A percentile compares a stretch with the other conserved stretches of the same genome.
Conservation (phyloP, 1,140 invertebrate genomes). For the Globodera rostochiensis region DNA sequence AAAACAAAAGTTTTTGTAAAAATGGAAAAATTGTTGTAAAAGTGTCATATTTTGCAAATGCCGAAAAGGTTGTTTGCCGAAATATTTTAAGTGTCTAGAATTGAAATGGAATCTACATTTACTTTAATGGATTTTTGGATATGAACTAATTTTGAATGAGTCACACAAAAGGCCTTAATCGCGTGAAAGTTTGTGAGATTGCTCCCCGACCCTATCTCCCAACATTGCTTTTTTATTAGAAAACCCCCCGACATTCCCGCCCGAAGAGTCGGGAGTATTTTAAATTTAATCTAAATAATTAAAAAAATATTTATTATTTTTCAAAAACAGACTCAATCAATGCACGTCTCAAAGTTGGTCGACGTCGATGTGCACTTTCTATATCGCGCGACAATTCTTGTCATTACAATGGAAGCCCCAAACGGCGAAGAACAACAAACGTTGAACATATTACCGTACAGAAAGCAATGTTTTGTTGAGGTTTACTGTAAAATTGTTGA, state of each 20-base stretch:
- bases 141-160: neutral
- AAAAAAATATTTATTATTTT: too few relatives aligned
- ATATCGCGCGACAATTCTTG: neutral
- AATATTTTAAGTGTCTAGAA: neutral
- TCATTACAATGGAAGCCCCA: neutral
- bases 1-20: neutral
- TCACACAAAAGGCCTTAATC: too few relatives aligned
- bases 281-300: too few relatives aligned
- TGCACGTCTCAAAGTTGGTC: neutral
- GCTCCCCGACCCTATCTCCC: too few relatives aligned
- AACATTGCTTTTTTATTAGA: neutral
- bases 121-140: too few relatives aligned
- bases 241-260: too few relatives aligned
- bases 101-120: too few relatives aligned
- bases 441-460: neutral
- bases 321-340: neutral
- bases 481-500: neutral
- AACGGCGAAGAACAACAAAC: neutral
- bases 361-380: neutral
- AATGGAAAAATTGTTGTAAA: neutral
- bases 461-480: neutral
- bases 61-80: neutral
- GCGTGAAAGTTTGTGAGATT: too few relatives aligned
- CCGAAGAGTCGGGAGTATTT: too few relatives aligned
- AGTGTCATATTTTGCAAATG: neutral